Conservation (phyloP, 2,113 vertebrate genomes). For the Datnioides undecimradiatus region DNA sequence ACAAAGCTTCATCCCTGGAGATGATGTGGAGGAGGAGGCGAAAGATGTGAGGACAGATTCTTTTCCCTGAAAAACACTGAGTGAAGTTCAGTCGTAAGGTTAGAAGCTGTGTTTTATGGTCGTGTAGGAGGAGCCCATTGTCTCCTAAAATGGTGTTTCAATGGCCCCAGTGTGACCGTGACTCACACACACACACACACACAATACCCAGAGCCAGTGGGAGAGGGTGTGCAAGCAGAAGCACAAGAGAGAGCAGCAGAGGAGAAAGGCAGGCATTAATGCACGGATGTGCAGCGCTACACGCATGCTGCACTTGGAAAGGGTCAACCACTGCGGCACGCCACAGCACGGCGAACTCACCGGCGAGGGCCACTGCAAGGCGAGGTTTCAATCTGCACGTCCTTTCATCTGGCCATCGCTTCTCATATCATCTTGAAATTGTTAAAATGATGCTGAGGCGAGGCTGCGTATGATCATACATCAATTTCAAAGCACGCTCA, state of each 20-base stretch:
- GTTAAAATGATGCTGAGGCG: conserved; percentile 26
- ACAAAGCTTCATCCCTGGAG: neutral
- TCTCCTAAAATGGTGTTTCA: conserved; percentile 78
- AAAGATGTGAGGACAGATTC: neutral
- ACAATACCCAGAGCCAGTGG: conserved; percentile 12
- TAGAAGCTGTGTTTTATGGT: conserved; percentile 49
- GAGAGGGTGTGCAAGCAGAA: conserved; percentile 17
- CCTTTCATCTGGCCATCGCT: neutral
- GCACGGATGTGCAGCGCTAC: neutral
- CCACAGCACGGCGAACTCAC: neutral
- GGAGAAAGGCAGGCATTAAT: neutral
- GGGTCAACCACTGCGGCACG: neutral
- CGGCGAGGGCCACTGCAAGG: neutral
- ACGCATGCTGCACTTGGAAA: neutral
- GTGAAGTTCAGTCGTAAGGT: conserved; percentile 9
- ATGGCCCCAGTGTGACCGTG: conserved; percentile 46
- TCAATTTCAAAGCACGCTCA: conserved; percentile 11
- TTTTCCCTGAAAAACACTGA: conserved; percentile 1
- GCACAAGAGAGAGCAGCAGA: conserved; percentile 3
- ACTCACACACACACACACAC: conserved; percentile 19
- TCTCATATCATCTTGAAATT: conserved; percentile 40
- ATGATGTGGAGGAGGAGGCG: conserved; percentile 5
- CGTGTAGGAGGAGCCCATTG: conserved; percentile 65
- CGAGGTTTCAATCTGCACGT: neutral
- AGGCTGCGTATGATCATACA: neutral